Evolutionary conservation across 2,113 vertebrate genomes (phyloP), one percentile per base, ranked within the genome.

Genomic region (Ochotona curzoniae): DNA sequence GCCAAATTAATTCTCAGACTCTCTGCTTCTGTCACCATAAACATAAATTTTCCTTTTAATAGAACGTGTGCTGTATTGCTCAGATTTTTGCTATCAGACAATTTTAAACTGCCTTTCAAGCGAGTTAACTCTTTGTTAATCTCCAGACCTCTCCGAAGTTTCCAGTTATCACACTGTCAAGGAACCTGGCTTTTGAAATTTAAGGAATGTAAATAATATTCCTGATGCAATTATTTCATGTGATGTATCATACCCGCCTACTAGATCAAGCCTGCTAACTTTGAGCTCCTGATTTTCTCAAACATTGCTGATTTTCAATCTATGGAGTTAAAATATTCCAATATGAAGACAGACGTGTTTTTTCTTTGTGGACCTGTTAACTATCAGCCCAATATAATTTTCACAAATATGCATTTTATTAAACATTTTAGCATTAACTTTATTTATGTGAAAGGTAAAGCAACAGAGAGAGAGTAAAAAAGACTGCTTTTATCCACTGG

Each of bases 291-390:
- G 57, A 44, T 49, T 73, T 51, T 32, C 76, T 71, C 32, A 54
- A 67, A 66, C 23, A 54, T 32, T 35, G 66, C 51, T 89, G n/a
- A 47, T 35, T 76, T 73, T 83, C 66, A 87, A 32, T 38, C 47
- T 76, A 66, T 38, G 87, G 49, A 8, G 73, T 60, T 35, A 90
- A 51, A 93, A 66, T 32, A 67, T 73, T 61, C 54, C 47, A 78
- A 17, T 28, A 87, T n/a, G 30, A 93, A 83, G 25, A 13, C 60
- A 14, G 35, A 38, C 64, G 18, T 78, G 30, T 51, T 54, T 76
- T 93, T 17, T 93, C 35, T 86, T 78, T 54, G 47, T 63, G 38
- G 30, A 87, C 81, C 28, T 80, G 47, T 79, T 74, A 69, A 25
- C 9, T 82, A 73, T 71, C 49, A 63, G 61, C 28, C 30, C 25